Percentiles rank a stretch among this genome's conserved stretches.
Conservation (phyloP, 2,113 vertebrate species). For the Strix uralensis region DNA sequence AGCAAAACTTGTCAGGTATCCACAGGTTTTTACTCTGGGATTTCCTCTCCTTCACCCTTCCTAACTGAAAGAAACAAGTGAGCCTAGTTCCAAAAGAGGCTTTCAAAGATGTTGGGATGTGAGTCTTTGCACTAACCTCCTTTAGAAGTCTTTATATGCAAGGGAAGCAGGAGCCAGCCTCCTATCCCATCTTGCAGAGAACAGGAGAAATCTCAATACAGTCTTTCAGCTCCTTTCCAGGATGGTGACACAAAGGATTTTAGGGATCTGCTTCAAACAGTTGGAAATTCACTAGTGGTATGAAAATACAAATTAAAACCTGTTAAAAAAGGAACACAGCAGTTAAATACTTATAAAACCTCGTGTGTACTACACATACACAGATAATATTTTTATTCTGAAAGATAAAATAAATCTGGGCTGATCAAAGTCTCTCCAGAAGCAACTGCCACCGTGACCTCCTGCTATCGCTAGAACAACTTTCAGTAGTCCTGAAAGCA, state of each 20-base stretch:
- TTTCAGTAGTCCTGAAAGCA: not conserved
- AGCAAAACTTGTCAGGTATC: not conserved
- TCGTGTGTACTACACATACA: not conserved
- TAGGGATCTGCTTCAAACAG: not conserved
- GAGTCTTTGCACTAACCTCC: not conserved
- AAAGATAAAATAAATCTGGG: not conserved
- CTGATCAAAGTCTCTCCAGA: not conserved
- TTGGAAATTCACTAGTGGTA: not conserved
- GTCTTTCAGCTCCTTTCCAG: not conserved
- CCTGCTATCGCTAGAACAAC: not conserved
- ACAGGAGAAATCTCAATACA: not conserved
- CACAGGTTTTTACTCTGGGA: not conserved
- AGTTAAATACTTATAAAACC: not conserved
- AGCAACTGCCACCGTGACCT: not conserved
- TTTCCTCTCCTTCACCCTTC: not conserved
- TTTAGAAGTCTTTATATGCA: not conserved
- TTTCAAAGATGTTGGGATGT: not conserved
- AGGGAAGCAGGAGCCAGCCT: not conserved
- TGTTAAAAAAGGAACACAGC: not conserved
- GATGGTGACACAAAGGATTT: not conserved
- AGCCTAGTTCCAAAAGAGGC: not conserved
- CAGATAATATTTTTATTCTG: not conserved
- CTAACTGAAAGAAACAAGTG: not conserved
- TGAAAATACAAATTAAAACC: not conserved
- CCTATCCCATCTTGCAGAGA: not conserved